Evolutionary conservation across 2,113 vertebrate species (phyloP), one percentile per base, ranked within the genome.

Genomic region (Tringa solitaria): DNA sequence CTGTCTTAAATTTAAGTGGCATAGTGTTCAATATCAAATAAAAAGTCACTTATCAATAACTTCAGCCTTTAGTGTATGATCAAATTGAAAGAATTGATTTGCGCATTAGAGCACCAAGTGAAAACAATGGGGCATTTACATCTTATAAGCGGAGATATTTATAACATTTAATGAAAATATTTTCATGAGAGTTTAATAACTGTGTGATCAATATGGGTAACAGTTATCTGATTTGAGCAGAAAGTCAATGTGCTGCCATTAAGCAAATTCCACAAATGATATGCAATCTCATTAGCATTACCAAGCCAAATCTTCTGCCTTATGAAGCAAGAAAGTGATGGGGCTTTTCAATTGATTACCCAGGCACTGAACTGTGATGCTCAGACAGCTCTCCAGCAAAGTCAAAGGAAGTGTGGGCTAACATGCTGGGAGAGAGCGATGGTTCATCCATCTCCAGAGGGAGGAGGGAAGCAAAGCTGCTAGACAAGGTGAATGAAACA

Each of bases 221-320:
- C 93, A 95, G 23, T 85, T 87, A 97, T 87, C 67, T 69, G 72
- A 77, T 95, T 94, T 48, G 90, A 77, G 54, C 86, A 93, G 76
- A 81, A 96, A 92, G 45, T 96, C 96, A 93, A 96, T 94, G 85
- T 1, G 2, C n/a, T 24, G 4, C 20, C 69, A 95, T 88, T 45
- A 82, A 92, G 39, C 60, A 94, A 96, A 92, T 90, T 75, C 72
- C 90, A 73, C 68, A 87, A 75, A 91, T 65, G 30, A 75, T 65
- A 68, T 3, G 4, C 45, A 76, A 95, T 90, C 69, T 50, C 72
- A 88, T 96, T 64, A 96, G 61, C 46, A n/a, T 54, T 22, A 60
- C 27, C 46, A 14, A 35, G 53, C 22, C 86, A 84, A 57, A 91
- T 79, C n/a, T 53, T 65, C 70, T 86, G 77, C 67, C 75, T 91